Evolutionary conservation across 2,797 vertebrate species (phyloP).

Genomic region (Poeciliopsis gracilis): DNA sequence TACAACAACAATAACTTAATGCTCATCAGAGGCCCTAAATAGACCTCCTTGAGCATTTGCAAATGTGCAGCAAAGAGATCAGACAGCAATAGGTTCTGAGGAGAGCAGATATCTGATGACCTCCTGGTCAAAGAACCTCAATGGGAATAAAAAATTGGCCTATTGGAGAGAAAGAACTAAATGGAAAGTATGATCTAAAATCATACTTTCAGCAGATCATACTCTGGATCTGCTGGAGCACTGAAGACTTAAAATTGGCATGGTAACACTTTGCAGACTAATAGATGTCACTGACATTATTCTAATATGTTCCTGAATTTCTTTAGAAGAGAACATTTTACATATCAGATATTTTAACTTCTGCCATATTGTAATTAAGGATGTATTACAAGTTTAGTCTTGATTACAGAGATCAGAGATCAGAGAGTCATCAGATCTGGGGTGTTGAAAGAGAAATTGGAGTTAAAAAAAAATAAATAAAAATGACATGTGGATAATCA

Average conservation of each 20-base stretch:
- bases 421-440: neutral
- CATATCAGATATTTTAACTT: neutral
- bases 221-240: neutral
- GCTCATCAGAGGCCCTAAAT: neutral
- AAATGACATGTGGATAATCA: neutral
- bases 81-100: neutral
- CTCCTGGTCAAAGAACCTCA: neutral
- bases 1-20: neutral
- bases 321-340: neutral
- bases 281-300: neutral
- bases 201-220: neutral
- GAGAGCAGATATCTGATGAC: neutral
- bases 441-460: neutral
- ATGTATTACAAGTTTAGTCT: neutral
- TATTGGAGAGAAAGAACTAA: neutral
- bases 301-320: neutral
- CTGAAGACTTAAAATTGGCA: neutral
- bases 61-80: neutral
- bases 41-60: neutral
- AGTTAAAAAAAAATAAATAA: neutral
- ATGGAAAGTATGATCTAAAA: neutral
- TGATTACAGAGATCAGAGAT: neutral
- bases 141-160: neutral
- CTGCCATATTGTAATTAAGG: too few relatives aligned
- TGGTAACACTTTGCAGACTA: neutral